These are phyloP conservation scores for Andricus curvator DNA, from an alignment of 2,888 invertebrate genomes.

Conservation along the genomic window DNA sequence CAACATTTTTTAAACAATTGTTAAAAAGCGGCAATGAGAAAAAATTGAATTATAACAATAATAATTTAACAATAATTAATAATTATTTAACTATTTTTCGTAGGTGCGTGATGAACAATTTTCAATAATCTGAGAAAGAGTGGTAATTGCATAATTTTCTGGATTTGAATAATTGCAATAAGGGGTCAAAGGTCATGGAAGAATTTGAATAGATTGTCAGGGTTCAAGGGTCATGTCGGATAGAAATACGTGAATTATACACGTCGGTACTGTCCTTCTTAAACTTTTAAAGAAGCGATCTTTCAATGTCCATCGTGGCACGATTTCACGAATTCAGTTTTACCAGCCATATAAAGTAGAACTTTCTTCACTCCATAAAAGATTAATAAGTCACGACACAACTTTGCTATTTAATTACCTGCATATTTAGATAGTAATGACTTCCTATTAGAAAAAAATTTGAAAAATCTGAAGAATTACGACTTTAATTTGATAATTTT, in stretches of 20 bases:
- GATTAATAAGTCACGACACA: not conserved
- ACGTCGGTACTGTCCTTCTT: conserved; percentile 7
- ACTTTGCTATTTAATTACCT: not conserved
- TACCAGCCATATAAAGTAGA: conserved; percentile 7
- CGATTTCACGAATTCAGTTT: conserved; percentile 7
- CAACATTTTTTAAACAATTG: too few relatives aligned
- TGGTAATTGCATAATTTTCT: not conserved
- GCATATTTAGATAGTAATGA: not conserved
- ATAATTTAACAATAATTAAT: too few relatives aligned
- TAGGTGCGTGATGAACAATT: not conserved
- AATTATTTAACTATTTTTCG: too few relatives aligned
- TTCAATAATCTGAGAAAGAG: not conserved
- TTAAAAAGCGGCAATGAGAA: too few relatives aligned
- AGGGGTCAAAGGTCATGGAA: conserved; percentile 1
- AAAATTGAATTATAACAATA: too few relatives aligned
- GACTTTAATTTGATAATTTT: not conserved
- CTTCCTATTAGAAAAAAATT: not conserved
- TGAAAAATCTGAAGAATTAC: not conserved
- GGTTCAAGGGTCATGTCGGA: not conserved
- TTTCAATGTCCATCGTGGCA: conserved; percentile 7
- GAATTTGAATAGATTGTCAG: conserved; percentile 7
- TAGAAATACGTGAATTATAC: conserved; percentile 7
- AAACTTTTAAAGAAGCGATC: not conserved
- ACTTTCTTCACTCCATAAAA: conserved; percentile 7
- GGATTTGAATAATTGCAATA: not conserved